Percentiles rank a stretch among this genome's conserved stretches.
Conservation (phyloP, 2,113 vertebrate genomes). For the Pomatorhinus ruficollis region DNA sequence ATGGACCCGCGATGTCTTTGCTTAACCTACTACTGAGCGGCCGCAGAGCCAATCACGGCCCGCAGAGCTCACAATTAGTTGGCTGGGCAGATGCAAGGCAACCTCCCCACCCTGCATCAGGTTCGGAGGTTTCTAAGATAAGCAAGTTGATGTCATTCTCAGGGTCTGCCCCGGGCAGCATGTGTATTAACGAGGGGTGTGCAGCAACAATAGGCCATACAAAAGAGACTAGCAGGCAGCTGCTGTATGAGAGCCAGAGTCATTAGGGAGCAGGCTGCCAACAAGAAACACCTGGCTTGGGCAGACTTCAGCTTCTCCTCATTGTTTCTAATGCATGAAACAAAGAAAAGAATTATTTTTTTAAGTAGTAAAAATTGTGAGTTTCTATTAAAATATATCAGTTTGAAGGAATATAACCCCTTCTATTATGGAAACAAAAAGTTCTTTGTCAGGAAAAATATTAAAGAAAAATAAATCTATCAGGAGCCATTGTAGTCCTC, state of each 20-base stretch:
- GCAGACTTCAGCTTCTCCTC: conserved; percentile 81
- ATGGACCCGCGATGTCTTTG: conserved; percentile 93
- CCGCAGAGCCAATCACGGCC: conserved; percentile 81
- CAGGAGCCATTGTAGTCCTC: conserved; percentile 18
- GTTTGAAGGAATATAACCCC: not conserved
- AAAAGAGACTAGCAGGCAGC: conserved; percentile 93
- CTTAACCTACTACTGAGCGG: conserved; percentile 83
- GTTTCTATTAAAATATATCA: conserved; percentile 50
- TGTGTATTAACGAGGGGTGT: conserved; percentile 91
- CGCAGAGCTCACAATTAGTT: conserved; percentile 83
- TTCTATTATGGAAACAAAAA: not conserved
- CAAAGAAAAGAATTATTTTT: conserved; percentile 79
- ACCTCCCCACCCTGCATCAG: conserved; percentile 78
- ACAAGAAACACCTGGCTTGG: conserved; percentile 95
- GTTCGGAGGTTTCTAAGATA: conserved; percentile 87
- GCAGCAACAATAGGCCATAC: conserved; percentile 90
- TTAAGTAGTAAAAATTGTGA: conserved; percentile 74
- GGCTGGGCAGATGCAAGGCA: conserved; percentile 83
- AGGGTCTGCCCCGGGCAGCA: conserved; percentile 87
- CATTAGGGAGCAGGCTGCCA: conserved; percentile 88
- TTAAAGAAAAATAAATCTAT: conserved; percentile 46
- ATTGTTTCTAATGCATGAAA: conserved; percentile 75
- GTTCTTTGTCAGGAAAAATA: conserved; percentile 47
- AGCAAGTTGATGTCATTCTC: conserved; percentile 88
- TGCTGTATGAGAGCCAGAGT: conserved; percentile 87